Evolutionary conservation across 1,140 invertebrate genomes (phyloP).

Genomic region (Hylaeus anthracinus): DNA sequence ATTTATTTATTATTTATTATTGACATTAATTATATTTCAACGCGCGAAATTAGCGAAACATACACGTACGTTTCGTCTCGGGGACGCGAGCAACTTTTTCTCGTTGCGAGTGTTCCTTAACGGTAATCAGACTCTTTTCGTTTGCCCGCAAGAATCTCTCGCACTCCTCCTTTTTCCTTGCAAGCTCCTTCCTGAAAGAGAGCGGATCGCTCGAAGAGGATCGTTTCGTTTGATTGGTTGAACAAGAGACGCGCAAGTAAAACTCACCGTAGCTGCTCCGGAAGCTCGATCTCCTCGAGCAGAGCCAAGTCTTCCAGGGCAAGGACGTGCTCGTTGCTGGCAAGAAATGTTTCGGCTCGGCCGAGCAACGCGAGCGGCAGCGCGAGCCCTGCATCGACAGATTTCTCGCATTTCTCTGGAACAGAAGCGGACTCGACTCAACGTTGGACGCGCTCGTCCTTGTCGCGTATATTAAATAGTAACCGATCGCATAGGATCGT

Average conservation of each 20-base stretch:
- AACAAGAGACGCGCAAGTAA: too few relatives aligned
- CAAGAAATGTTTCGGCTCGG: conserved; percentile 82
- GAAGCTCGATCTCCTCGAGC: conserved; percentile 81
- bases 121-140: conserved; percentile 5
- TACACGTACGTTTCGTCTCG: conserved; percentile 10
- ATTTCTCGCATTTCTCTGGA: conserved; percentile 76
- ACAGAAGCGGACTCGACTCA: neutral
- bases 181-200: conserved; percentile 7
- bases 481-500: too few relatives aligned
- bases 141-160: conserved; percentile 20
- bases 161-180: conserved; percentile 28
- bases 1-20: too few relatives aligned
- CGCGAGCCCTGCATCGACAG: conserved; percentile 83
- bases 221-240: too few relatives aligned
- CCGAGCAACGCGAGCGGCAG: conserved; percentile 83
- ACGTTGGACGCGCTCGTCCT: too few relatives aligned
- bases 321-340: conserved; percentile 79
- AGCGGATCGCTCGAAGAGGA: too few relatives aligned
- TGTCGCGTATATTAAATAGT: neutral
- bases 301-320: conserved; percentile 84
- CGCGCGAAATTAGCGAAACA: too few relatives aligned
- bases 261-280: conserved; percentile 38
- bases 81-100: too few relatives aligned
- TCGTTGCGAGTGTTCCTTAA: neutral
- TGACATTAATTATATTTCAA: too few relatives aligned